Conservation (phyloP, 2,888 invertebrate genomes). For the Nomada ruficornis region DNA sequence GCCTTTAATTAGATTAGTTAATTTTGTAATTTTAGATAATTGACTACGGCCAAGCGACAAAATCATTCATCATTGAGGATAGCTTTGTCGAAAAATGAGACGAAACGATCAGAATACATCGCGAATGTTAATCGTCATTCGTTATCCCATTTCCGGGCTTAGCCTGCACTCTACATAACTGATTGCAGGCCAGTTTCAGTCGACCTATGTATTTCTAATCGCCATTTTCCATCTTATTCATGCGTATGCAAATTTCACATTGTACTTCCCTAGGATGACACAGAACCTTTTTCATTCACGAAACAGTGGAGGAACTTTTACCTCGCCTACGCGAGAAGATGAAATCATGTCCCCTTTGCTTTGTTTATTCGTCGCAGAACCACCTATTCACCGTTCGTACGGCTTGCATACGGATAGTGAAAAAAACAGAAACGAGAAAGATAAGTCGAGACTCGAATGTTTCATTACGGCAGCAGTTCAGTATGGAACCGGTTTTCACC, state of each 20-base stretch:
- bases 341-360: constrained; percentile 5
- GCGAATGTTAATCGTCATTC: too few species aligned
- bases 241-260: constrained; percentile 37
- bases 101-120: too few species aligned
- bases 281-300: constrained; percentile 21
- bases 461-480: constrained; percentile 1
- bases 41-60: too few species aligned
- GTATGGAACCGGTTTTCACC: constrained; percentile 32
- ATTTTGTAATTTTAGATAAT: too few species aligned
- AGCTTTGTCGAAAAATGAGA: too few species aligned
- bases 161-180: not conserved
- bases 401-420: not conserved
- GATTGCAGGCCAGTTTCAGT: not conserved
- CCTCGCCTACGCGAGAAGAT: constrained; percentile 48
- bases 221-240: constrained; percentile 24
- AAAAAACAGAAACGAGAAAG: not conserved
- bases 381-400: not conserved
- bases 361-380: constrained; percentile 14
- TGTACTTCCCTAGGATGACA: constrained; percentile 12
- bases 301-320: constrained; percentile 48
- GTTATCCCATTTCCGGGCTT: not conserved
- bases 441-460: constrained; percentile 5
- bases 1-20: too few species aligned
- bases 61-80: too few species aligned
- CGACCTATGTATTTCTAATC: constrained; percentile 5